Conservation (phyloP, 2,113 vertebrate species). For the Acanthisitta chloris region DNA sequence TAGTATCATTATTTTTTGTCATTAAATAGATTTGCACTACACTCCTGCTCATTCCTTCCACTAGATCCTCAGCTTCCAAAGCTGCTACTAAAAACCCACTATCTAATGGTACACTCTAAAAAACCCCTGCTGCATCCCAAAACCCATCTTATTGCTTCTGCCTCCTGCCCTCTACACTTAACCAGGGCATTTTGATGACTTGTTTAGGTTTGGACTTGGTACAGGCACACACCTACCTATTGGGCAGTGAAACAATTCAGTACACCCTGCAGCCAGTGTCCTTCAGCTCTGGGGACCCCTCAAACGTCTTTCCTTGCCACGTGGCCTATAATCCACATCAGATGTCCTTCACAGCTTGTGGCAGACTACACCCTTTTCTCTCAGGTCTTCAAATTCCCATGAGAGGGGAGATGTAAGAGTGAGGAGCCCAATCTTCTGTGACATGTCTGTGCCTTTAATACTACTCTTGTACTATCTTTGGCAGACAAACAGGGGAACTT, state of each 20-base stretch:
- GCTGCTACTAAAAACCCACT: neutral
- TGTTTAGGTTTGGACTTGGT: neutral
- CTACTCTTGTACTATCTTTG: rapidly evolving
- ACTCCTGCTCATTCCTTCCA: neutral
- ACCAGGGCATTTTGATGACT: neutral
- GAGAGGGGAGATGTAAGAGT: rapidly evolving
- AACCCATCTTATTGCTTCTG: neutral
- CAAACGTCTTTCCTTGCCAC: neutral
- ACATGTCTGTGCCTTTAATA: neutral
- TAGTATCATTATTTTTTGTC: slow-evolving; percentile 59
- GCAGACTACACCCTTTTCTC: neutral
- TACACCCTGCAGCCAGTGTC: neutral
- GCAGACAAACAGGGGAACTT: neutral
- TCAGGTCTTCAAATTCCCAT: neutral
- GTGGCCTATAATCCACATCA: neutral
- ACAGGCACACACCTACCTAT: neutral
- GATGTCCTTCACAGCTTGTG: neutral
- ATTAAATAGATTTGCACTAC: slow-evolving; percentile 23
- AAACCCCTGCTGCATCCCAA: neutral
- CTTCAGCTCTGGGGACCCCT: neutral
- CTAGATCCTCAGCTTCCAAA: neutral
- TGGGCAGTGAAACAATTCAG: neutral
- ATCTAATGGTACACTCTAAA: neutral
- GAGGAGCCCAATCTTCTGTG: neutral
- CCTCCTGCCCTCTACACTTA: neutral